Percentiles rank a stretch among this genome's conserved stretches.
These are phyloP conservation scores for Anolis carolinensis DNA, from an alignment of 2,113 vertebrate genomes.

Conservation along the genomic window DNA sequence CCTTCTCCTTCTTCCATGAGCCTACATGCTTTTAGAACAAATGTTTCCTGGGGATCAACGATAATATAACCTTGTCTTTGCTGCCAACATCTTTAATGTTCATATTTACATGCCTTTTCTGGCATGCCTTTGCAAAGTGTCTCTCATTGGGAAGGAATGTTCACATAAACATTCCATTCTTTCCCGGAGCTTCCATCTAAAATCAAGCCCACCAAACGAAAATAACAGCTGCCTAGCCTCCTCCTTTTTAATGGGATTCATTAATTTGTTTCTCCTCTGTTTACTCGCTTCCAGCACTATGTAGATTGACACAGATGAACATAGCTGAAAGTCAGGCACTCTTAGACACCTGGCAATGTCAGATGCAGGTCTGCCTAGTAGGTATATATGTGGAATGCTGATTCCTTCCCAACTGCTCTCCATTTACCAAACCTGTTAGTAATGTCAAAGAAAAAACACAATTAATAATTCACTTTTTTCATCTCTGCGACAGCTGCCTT, in stretches of 20 bases:
- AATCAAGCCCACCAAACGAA: constrained; percentile 57
- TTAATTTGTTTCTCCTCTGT: background rate
- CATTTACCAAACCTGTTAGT: background rate
- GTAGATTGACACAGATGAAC: constrained; percentile 6
- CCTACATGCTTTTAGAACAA: constrained; percentile 58
- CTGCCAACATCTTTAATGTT: constrained; percentile 55
- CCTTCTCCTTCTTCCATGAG: constrained; percentile 24
- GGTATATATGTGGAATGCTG: background rate
- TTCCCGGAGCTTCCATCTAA: constrained; percentile 55
- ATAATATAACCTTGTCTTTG: constrained; percentile 43
- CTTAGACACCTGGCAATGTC: background rate
- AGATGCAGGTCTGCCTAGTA: constrained; percentile 15
- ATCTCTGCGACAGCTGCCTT: constrained; percentile 2
- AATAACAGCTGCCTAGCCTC: constrained; percentile 54
- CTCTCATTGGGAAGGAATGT: constrained; percentile 63
- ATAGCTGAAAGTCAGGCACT: constrained; percentile 13
- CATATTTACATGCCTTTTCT: constrained; percentile 57
- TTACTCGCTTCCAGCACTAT: constrained; percentile 28
- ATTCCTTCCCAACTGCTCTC: constrained; percentile 12
- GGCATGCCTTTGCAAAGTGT: constrained; percentile 45
- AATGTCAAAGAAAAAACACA: constrained; percentile 18
- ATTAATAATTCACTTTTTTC: background rate
- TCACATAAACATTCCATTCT: constrained; percentile 59
- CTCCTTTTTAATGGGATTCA: background rate
- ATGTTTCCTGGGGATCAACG: constrained; percentile 47